Base-by-base conservation (phyloP, 2,113 vertebrate species). In the Tautogolabrus adspersus region DNA sequence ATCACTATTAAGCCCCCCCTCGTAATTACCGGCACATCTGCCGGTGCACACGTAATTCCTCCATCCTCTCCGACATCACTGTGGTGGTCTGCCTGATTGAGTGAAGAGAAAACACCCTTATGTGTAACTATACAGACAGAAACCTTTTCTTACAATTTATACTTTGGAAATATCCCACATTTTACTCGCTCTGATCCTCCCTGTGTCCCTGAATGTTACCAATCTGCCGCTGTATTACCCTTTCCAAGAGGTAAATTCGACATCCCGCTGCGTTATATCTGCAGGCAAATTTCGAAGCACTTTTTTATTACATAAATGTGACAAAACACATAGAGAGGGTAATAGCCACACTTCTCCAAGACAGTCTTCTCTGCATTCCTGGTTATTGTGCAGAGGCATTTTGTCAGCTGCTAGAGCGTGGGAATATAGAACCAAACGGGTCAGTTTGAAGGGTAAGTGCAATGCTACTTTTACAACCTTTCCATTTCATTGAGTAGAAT, bases 11-110 rank as follows among this genome's bases (percentile, higher is more conserved):
- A 88, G 87, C 55, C 86, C 85, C 86, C 84, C 67, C 90, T 4
- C 34, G 18, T 89, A 91, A 93, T 93, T 93, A 93, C 88, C 89
- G 81, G 88, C 87, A 91, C 91, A 93, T 93, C 92, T 93, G 92
- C 56, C 77, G 65, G 54, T 72, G 79, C 85, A 66, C 85, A 88
- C 66, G 73, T 85, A 89, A 6, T 34, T 34, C 77, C 80, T 66
- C 60, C 7, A 19, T 83, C 80, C 82, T 75, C 38, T 38, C 68
- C 90, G 91, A 92, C 88, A 89, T 91, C 88, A 86, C 57, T 18
- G 57, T 66, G 34, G 23, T 52, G 60, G 8, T 34, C 66, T 51
- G 72, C 62, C 65, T n/a, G 70, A 40, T 10, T 40, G 40, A 10
- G 40, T 42, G 10, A 7, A 8, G 3, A 52, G 42, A 54, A 16